Evolutionary conservation across 2,888 invertebrate genomes (phyloP), one percentile per base, ranked within the genome.

Genomic region (Adineta ricciae): DNA sequence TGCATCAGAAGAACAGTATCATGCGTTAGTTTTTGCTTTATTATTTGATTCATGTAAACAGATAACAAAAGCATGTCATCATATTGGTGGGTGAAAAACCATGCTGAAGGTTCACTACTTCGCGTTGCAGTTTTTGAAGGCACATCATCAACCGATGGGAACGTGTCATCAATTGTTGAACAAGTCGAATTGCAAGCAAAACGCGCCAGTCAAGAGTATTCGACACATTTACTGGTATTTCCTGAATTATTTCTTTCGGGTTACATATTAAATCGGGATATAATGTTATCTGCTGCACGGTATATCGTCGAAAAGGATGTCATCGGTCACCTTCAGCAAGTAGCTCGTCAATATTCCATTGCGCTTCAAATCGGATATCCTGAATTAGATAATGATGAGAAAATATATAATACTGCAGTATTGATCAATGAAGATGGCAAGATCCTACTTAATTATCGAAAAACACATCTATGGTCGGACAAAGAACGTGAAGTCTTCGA

Each of bases 351-450:
- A 41, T 41, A 41, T 78, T 78, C 78, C 2, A 78, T 78, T 41
- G 78, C 78, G 11, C 78, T 78, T 16, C 41, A 41, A 78, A 78
- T 78, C 24, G 38, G 41, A 24, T 78, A 78, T 78, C 78, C 78
- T n/a, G 78, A 78, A 41, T 78, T 78, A 24, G n/a, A 41, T 41
- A n/a, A 24, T n/a, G 56, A 64, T 24, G 41, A 78, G 38, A 78
- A 38, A 19, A n/a, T 78, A 41, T 78, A 78, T 2, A 78, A 78
- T n/a, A 41, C 78, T 24, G 38, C 78, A 41, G n/a, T 24, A 41
- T 41, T 78, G 41, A 41, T 78, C n/a, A 41, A 78, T n/a, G 38
- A 38, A n/a, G 9, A 78, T 41, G 78, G 78, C 19, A 14, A 41
- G 9, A 41, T 78, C n/a, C n/a, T 78, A n/a, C n/a, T 78, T n/a